Percentiles rank a stretch among this genome's conserved stretches.
Conservation (phyloP, 2,888 invertebrate species). For the Axea sp. region DNA sequence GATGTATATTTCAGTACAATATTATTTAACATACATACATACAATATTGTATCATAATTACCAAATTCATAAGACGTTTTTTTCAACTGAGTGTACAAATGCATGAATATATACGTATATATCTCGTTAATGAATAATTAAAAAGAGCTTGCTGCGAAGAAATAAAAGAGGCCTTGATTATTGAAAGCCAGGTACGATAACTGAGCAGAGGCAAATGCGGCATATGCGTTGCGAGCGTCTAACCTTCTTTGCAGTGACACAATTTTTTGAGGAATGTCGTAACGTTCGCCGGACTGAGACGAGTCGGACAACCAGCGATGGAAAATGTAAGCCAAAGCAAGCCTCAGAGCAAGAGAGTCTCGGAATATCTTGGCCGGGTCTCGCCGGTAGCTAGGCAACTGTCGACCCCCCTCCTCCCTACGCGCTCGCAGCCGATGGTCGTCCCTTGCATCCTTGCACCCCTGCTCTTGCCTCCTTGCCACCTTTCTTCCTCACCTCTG, state of each 20-base stretch:
- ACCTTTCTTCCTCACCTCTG: slow-evolving; percentile 66
- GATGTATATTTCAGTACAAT: too few species aligned
- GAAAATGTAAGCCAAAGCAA: slow-evolving; percentile 58
- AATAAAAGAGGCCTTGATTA: too few species aligned
- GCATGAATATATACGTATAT: too few species aligned
- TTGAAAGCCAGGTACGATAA: too few species aligned
- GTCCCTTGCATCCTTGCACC: slow-evolving; percentile 57
- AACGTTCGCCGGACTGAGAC: slow-evolving; percentile 42
- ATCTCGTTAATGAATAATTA: too few species aligned
- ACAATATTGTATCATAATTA: too few species aligned
- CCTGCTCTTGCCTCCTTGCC: slow-evolving; percentile 65
- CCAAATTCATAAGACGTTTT: too few species aligned
- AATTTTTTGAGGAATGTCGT: slow-evolving; percentile 47
- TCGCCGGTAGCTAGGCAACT: slow-evolving; percentile 79
- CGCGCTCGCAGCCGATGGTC: slow-evolving; percentile 50
- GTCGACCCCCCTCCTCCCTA: slow-evolving; percentile 62
- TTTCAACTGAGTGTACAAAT: too few species aligned
- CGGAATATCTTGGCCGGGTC: slow-evolving; percentile 79
- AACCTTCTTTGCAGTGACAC: slow-evolving; percentile 25
- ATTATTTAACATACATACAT: too few species aligned
- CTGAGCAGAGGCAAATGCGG: not conserved
- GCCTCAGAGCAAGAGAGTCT: slow-evolving; percentile 69
- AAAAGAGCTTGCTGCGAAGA: too few species aligned
- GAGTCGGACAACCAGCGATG: slow-evolving; percentile 43
- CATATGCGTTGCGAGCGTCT: not conserved